Evolutionary conservation across 1,140 invertebrate genomes (phyloP).

Genomic region (Arctopsyche grandis): DNA sequence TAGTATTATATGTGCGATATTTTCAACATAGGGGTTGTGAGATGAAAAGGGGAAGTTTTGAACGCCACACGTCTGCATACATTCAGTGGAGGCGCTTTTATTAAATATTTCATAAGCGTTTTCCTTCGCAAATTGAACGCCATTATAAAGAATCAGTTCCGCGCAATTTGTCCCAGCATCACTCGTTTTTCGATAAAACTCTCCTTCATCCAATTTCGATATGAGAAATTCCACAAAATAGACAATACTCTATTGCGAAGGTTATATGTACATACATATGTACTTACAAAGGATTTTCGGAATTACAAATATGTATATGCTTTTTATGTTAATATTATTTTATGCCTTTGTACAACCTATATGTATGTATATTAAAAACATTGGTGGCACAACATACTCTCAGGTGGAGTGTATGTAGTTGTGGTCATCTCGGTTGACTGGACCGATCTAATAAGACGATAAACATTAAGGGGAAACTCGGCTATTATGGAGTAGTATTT

Average conservation of each 20-base stretch:
- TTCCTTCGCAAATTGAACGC: conserved; percentile 24
- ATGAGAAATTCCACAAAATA: conserved; percentile 14
- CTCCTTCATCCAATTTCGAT: background rate
- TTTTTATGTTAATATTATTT: too few species aligned
- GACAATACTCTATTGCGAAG: background rate
- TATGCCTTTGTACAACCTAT: too few species aligned
- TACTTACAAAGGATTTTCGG: too few species aligned
- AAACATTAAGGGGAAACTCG: conserved; percentile 13
- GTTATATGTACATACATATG: too few species aligned
- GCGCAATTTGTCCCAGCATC: conserved; percentile 23
- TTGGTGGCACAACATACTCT: too few species aligned
- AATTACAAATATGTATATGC: too few species aligned
- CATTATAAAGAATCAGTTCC: conserved; percentile 35
- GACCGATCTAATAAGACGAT: conserved; percentile 17
- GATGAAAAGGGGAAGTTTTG: too few species aligned
- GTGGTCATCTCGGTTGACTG: background rate
- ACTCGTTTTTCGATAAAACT: conserved; percentile 16
- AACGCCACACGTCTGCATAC: too few species aligned
- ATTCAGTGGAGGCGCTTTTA: background rate
- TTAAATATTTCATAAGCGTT: conserved; percentile 39
- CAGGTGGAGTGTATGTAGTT: too few species aligned
- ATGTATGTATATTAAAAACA: too few species aligned
- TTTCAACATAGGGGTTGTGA: too few species aligned
- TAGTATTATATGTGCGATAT: too few species aligned
- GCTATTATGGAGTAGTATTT: background rate